Percentiles rank a stretch among this genome's conserved stretches.
These are phyloP conservation scores for Phymastichus coffea DNA, from an alignment of 1,140 invertebrate genomes.

Conservation along the genomic window DNA sequence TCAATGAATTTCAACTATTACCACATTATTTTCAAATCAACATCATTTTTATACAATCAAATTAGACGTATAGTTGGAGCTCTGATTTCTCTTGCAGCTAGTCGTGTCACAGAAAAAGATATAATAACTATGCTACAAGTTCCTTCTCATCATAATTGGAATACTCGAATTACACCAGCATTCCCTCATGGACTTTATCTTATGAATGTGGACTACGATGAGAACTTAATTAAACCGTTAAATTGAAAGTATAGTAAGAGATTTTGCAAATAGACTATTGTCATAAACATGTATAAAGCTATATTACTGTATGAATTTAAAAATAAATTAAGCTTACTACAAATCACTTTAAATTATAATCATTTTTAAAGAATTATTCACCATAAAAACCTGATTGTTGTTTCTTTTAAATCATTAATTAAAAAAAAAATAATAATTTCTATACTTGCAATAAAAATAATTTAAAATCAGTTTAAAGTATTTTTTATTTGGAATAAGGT, in stretches of 20 bases:
- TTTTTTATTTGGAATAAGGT: no score
- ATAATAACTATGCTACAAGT: slow-evolving; percentile 71
- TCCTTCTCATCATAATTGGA: slow-evolving; percentile 68
- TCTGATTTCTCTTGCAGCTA: slow-evolving; percentile 61
- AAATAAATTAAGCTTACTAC: no score
- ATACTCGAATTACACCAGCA: slow-evolving; percentile 49
- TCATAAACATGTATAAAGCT: no score
- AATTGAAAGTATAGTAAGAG: no score
- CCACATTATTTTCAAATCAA: slow-evolving; percentile 63
- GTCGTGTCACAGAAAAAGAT: slow-evolving; percentile 60
- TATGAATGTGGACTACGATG: slow-evolving; percentile 65
- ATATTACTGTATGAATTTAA: no score
- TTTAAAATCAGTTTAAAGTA: no score
- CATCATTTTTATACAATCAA: slow-evolving; percentile 72
- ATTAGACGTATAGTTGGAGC: slow-evolving; percentile 70
- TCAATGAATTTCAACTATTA: slow-evolving; percentile 61
- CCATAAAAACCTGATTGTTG: no score
- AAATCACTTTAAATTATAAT: no score
- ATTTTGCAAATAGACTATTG: neutral
- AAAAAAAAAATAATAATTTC: no score
- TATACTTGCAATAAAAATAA: no score
- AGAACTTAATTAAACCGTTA: slow-evolving; percentile 46
- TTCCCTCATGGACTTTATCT: slow-evolving; percentile 70
- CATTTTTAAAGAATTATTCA: no score
- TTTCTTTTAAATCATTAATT: no score